A percentile compares a stretch with the other conserved stretches of the same genome.
Evolutionary conservation across 2,113 vertebrate species (phyloP).

Genomic region (Clarias macrocephalus): DNA sequence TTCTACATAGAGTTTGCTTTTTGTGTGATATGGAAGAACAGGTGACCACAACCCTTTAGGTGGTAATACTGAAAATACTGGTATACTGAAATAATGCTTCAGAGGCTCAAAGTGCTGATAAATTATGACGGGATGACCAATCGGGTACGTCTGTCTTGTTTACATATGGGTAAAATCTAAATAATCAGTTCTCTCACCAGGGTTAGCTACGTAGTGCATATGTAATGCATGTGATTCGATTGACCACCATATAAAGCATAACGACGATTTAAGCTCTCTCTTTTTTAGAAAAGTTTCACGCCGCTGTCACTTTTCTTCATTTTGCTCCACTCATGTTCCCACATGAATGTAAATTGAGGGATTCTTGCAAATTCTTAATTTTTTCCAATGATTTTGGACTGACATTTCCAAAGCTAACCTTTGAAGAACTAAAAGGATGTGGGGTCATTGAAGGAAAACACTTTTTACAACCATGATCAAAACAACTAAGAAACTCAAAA

Average conservation of each 20-base stretch:
- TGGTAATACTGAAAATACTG: no score
- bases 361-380: background rate
- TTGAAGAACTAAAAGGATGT: background rate
- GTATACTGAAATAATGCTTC: no score
- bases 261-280: background rate
- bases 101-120: no score
- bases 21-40: no score
- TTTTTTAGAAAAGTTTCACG: background rate
- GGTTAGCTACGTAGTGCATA: background rate
- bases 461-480: background rate
- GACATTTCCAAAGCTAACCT: background rate
- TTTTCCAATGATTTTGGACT: background rate
- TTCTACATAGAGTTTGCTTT: no score
- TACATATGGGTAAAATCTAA: no score
- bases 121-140: no score
- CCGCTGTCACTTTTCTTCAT: background rate
- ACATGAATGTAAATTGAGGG: no score
- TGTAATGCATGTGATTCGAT: background rate
- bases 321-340: background rate
- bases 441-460: background rate
- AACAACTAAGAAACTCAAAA: no score
- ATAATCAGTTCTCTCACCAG: background rate
- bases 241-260: background rate
- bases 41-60: no score
- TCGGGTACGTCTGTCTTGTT: no score